Conservation (phyloP, 2,888 invertebrate genomes). For the Chironomus riparius region DNA sequence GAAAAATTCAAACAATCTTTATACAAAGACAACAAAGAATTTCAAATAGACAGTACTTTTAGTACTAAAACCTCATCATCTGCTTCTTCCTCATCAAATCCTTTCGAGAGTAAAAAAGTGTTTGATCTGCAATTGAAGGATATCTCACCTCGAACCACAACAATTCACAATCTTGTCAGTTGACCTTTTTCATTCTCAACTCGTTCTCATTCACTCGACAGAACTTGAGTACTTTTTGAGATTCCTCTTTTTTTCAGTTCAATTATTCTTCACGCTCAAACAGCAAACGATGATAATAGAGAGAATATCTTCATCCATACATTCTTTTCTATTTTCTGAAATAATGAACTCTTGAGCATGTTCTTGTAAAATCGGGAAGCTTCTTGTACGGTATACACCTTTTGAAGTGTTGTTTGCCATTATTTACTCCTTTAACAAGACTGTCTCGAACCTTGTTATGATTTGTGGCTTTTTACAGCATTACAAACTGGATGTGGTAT, state of each 20-base stretch:
- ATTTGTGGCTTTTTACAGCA: neutral
- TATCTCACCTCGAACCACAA: neutral
- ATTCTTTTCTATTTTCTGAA: neutral
- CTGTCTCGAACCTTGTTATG: neutral
- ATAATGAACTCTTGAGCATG: conserved; percentile 10
- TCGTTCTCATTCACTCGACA: neutral
- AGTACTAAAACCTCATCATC: neutral
- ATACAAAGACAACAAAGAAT: too few species aligned
- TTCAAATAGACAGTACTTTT: too few species aligned
- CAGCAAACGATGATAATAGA: too few species aligned
- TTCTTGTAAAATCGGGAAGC: neutral
- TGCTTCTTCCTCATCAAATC: neutral
- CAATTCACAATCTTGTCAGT: neutral
- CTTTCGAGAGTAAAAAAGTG: neutral
- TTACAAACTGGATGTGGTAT: too few species aligned
- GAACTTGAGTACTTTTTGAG: neutral
- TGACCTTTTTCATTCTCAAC: neutral
- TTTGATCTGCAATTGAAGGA: neutral
- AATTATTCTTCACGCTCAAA: neutral
- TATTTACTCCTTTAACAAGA: neutral
- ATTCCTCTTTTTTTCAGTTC: neutral
- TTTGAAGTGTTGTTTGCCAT: neutral
- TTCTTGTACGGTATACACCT: neutral
- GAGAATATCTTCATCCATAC: neutral
- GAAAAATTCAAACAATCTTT: too few species aligned